Evolutionary conservation across 2,888 invertebrate species (phyloP), one percentile per base, ranked within the genome.

Genomic region (Apamea sordens): DNA sequence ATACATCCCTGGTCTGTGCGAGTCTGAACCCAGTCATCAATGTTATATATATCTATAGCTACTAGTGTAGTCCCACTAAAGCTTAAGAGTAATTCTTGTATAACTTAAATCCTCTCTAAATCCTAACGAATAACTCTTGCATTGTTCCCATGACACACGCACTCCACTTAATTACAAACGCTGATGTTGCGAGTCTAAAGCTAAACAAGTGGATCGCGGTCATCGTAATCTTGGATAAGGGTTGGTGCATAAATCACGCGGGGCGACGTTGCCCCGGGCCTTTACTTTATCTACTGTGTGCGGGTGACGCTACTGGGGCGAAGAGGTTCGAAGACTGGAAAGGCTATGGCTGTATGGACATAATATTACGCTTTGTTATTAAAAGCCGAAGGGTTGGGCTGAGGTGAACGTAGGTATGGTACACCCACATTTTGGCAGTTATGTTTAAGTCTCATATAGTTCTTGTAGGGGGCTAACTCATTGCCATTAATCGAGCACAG

Each of bases 151-250:
- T 87, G 88, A 89, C 76, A 79, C 84, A 89, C 88, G 86, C 90
- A 89, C 84, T 87, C 88, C 87, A 86, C 85, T 89, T 90, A 89
- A 90, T 90, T 89, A 94, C 93, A 93, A 77, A 85, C 88, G 86
- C 83, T 85, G 90, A 87, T 84, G 86, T 90, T 80, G 83, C 86
- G 88, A 89, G 80, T 89, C 95, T 95, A 95, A 95, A 95, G 94
- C 95, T 95, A 95, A 96, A 95, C 95, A 96, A 96, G 94, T 96
- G 95, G 95, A 94, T 95, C 95, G 95, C 94, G 96, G 96, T 96
- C 96, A 96, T 96, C 96, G 95, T 96, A 96, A 97, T 97, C 96
- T 96, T 96, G 96, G 96, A 96, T 96, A 96, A 96, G 96, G 96
- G 96, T 95, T 94, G 94, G 92, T 92, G 91, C 93, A 96, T 97